These are phyloP conservation scores for Engraulis encrasicolus DNA, from an alignment of 2,113 vertebrate genomes.

Conservation along the genomic window DNA sequence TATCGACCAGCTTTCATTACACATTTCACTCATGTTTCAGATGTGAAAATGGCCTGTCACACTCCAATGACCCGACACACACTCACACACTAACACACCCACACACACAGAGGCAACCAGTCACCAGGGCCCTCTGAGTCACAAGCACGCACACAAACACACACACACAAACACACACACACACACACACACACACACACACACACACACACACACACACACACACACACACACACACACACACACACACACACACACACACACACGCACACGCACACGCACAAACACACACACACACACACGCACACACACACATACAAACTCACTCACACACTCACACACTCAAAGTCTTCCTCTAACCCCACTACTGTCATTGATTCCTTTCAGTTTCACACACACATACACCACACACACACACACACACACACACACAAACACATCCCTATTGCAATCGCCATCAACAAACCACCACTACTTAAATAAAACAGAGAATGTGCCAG, in stretches of 20 bases:
- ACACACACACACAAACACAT: neutral
- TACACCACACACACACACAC: no score
- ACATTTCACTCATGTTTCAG: slow-evolving; percentile 88
- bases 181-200: neutral
- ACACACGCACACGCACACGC: neutral
- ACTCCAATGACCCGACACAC: slow-evolving; percentile 73
- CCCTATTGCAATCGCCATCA: slow-evolving; percentile 52
- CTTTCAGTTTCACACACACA: slow-evolving; percentile 20
- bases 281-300: no score
- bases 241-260: neutral
- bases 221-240: slow-evolving; percentile 27
- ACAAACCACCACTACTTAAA: slow-evolving; percentile 66
- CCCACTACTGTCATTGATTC: slow-evolving; percentile 44
- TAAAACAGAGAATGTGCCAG: slow-evolving; percentile 70
- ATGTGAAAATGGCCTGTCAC: slow-evolving; percentile 87
- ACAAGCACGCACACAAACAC: slow-evolving; percentile 26
- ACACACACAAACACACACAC: neutral
- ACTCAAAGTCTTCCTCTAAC: neutral
- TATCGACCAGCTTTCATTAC: slow-evolving; percentile 85
- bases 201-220: neutral
- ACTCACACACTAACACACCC: no score
- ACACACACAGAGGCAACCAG: slow-evolving; percentile 60
- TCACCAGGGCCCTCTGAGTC: slow-evolving; percentile 42
- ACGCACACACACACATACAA: neutral
- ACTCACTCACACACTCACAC: neutral